Base-by-base conservation (phyloP, 2,113 vertebrate species). In the Turnix velox region DNA sequence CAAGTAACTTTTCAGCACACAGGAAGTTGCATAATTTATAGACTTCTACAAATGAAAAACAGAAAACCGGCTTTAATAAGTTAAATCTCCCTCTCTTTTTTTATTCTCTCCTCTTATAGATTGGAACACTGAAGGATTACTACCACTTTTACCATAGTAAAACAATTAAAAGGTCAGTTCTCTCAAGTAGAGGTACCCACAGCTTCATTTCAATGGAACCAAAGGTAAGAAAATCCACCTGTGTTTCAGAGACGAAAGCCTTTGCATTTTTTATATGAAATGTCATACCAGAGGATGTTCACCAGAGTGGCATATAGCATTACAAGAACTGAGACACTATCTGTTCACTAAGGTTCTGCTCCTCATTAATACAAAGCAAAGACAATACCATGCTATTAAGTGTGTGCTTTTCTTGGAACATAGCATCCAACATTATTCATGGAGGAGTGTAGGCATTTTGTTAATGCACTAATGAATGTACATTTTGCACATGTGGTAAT, bases 191-290 rank as follows among this genome's bases (percentile, higher is more conserved):
- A 96, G 99, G 99, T 96, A 98, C 97, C 67, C 99, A 99, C 97
- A 99, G 98, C 98, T 99, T 99, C 98, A 99, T 99, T 97, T 99
- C 99, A 95, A 99, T 99, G 99, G 99, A 99, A 97, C 99, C 99
- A 94, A 99, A 99, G 99, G 99, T 99, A 98, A 98, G 98, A 94
- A 94, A 92, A 96, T 97, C 97, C 86, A 84, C 31, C 51, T 88
- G 72, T 79, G 84, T 94, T 76, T 96, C 94, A 91, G 95, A 95
- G 81, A 80, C 81, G 75, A 93, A 95, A 94, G 73, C 92, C 57
- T 93, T 95, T 98, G 96, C 96, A 98, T 98, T 98, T 98, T 98
- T 98, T 88, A 98, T 98, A 91, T 92, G 97, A 94, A 96, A 97
- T 94, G 75, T 85, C 94, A 95, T 88, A 89, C 95, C 52, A 79